A percentile compares a stretch with the other conserved stretches of the same genome.
Conservation (phyloP, 2,888 invertebrate species). For the Ditylenchus weischeri region DNA sequence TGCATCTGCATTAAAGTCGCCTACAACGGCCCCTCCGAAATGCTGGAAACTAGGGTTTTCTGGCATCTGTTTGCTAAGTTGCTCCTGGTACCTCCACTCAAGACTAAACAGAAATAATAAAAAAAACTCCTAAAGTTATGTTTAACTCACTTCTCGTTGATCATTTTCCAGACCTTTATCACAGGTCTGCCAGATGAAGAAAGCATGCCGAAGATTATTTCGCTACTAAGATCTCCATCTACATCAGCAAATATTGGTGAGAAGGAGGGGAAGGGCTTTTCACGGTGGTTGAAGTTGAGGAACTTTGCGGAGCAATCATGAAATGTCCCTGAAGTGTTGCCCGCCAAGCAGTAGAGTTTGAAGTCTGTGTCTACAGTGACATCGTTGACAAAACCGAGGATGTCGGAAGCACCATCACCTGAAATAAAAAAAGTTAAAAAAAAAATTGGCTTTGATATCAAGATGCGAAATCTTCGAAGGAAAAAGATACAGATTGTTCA, state of each 20-base stretch:
- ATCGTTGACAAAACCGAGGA: constrained; percentile 45
- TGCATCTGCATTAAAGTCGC: constrained; percentile 51
- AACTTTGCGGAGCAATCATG: constrained; percentile 26
- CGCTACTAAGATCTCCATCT: constrained; percentile 45
- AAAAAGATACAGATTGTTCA: too few species aligned
- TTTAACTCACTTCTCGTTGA: background rate
- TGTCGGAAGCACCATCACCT: constrained; percentile 48
- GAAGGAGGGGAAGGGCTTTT: constrained; percentile 26
- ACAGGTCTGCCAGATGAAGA: constrained; percentile 28
- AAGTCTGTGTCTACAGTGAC: background rate
- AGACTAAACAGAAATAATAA: constrained; percentile 1
- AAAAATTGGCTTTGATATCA: too few species aligned
- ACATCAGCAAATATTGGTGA: constrained; percentile 43
- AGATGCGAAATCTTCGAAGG: too few species aligned
- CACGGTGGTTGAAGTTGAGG: constrained; percentile 12
- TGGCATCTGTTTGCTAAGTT: constrained; percentile 14
- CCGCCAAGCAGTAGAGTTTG: constrained; percentile 9
- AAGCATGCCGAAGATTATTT: constrained; percentile 46
- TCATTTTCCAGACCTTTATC: constrained; percentile 29
- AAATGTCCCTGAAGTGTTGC: constrained; percentile 12
- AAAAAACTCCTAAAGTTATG: background rate
- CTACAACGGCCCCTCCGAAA: constrained; percentile 42
- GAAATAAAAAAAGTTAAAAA: too few species aligned
- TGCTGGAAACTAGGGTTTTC: constrained; percentile 16
- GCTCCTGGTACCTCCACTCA: constrained; percentile 12